These are phyloP conservation scores for Gallirallus australis DNA, from an alignment of 2,797 vertebrate genomes.

Conservation along the genomic window DNA sequence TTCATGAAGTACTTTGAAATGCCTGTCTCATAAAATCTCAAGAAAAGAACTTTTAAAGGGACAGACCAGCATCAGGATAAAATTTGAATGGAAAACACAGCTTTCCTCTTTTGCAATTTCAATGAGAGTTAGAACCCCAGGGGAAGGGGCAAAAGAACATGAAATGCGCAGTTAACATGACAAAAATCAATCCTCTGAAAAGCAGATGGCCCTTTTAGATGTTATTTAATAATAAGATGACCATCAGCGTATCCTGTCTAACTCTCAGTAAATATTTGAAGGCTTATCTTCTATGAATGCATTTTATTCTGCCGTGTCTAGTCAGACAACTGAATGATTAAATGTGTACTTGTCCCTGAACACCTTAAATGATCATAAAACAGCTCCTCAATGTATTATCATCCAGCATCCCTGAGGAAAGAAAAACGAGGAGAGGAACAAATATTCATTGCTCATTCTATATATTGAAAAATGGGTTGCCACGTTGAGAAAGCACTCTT, in stretches of 20 bases:
- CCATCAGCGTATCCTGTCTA: background rate
- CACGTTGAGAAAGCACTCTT: background rate
- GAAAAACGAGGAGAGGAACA: conserved; percentile 25
- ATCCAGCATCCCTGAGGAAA: background rate
- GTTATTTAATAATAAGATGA: background rate
- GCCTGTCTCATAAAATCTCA: background rate
- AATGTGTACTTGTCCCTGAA: background rate
- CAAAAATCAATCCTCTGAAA: background rate
- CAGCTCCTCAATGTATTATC: background rate
- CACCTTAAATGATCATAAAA: conserved; percentile 4
- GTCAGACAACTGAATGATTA: conserved; percentile 30
- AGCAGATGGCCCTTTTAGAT: background rate
- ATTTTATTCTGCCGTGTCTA: conserved; percentile 12
- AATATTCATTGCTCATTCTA: background rate
- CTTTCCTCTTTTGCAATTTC: background rate
- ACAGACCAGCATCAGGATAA: background rate
- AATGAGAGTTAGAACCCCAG: background rate
- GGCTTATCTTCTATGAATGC: background rate
- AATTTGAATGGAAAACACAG: background rate
- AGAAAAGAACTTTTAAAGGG: background rate
- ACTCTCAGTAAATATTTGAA: background rate
- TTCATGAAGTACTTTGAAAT: background rate
- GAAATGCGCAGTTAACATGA: background rate
- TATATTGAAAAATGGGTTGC: background rate
- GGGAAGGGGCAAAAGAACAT: background rate